These are phyloP conservation scores for Epinephelus moara DNA, from an alignment of 2,113 vertebrate species.

Conservation along the genomic window DNA sequence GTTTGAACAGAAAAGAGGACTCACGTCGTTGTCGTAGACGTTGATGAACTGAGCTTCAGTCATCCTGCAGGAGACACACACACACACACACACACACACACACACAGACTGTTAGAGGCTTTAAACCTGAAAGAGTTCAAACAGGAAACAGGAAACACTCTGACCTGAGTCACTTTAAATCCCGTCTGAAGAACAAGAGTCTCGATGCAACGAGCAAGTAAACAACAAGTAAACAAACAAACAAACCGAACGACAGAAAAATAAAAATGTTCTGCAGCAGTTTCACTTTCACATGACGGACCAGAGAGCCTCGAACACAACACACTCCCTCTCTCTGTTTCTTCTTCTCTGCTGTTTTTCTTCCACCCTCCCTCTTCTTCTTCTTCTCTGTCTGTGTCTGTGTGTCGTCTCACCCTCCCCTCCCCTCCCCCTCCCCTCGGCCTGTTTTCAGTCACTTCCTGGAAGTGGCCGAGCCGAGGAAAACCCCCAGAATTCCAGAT, in stretches of 20 bases:
- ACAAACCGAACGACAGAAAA: background rate
- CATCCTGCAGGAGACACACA: conserved; percentile 78
- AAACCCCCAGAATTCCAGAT: conserved; percentile 87
- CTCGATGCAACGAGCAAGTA: background rate
- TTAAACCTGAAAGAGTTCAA: background rate
- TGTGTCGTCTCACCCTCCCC: background rate
- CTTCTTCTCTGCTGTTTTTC: background rate
- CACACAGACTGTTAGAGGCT: background rate
- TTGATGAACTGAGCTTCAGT: conserved; percentile 79
- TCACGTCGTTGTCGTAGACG: conserved; percentile 82
- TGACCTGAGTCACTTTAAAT: background rate
- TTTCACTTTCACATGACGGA: conserved; percentile 57
- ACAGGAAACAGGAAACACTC: background rate
- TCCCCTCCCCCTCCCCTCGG: conserved; percentile 5
- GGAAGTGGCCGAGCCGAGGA: conserved; percentile 82
- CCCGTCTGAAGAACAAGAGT: background rate
- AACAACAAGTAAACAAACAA: background rate
- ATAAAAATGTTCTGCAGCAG: background rate
- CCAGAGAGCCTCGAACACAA: background rate
- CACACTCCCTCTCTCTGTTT: conserved; percentile 10
- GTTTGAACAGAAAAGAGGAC: conserved; percentile 17
- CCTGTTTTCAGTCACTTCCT: conserved; percentile 82
- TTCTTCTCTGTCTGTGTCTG: conserved; percentile 5
- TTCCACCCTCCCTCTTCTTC: background rate
- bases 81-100: conserved; percentile 7